Base-by-base conservation (phyloP, 2,888 invertebrate species). In the Trissolcus brochymenae region DNA sequence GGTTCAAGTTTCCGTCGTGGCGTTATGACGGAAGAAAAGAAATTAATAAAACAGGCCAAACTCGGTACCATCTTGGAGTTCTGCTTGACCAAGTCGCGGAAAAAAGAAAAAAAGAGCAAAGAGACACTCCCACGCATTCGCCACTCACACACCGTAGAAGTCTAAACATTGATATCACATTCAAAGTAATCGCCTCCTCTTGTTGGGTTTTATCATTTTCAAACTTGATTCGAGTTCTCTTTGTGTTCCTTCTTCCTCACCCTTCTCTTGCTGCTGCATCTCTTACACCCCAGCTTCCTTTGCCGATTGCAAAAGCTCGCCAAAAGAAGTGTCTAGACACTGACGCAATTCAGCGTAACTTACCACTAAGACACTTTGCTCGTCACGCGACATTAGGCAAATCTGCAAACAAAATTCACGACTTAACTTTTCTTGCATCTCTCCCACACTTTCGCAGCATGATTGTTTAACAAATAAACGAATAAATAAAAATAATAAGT, bases 331-430 rank as follows among this genome's bases (percentile, higher is more conserved):
- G 88, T 98, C 97, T 86, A 98, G 92, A 90, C 97, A 98, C 87
- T 96, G 95, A 90, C 98, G 98, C 85, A 99, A 91, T 90, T 99
- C 99, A 19, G 95, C 94, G 90, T 96, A 99, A 77, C 96, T 95
- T 78, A 98, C 98, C 79, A 99, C 96, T 83, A 99, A 91, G 78
- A 99, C 94, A 90, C 97, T 98, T 89, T 98, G 97, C 90, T 97
- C 98, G 90, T 99, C 98, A 78, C 98, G 93, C 1, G 98, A 98
- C 94, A 96, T 96, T 83, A 99, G 91, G 90, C 96, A 96, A 84
- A 99, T 95, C 95, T 96, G 87, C n/a, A 79, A 77, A n/a, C 46
- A 66, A 62, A 43, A 65, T 59, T 46, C 11, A 35, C 1, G 11
- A 14, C 35, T 25, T 55, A 35, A 54, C 6, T 56, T 55, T 67